phyloP scores from a whole-genome alignment of 2,797 vertebrate genomes.

The Busarellus nigricollis region DNA sequence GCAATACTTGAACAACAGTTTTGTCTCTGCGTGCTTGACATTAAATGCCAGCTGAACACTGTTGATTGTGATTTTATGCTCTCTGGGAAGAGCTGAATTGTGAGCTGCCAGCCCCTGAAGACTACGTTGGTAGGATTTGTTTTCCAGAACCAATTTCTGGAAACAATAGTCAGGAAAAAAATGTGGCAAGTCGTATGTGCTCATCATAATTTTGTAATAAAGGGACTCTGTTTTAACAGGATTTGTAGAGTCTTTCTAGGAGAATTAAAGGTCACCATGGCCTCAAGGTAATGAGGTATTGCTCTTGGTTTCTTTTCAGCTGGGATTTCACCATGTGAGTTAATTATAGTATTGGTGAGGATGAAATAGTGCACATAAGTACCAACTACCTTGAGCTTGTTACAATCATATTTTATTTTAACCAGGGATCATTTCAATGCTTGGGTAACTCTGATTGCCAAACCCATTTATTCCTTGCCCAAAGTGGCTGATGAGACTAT shows the following conservation, averaged over 20 bases:
- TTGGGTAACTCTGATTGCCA: neutral
- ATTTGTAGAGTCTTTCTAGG: neutral
- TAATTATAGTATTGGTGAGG: neutral
- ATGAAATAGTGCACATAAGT: neutral
- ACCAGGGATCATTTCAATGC: neutral
- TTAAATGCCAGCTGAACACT: neutral
- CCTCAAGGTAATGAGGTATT: neutral
- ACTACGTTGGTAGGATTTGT: neutral
- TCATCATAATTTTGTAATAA: neutral
- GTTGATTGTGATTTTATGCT: constrained; percentile 10
- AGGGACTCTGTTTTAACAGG: neutral
- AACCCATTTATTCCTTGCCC: neutral
- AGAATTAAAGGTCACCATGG: neutral
- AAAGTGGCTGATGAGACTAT: neutral
- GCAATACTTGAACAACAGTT: neutral
- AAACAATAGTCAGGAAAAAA: neutral
- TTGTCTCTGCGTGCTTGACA: neutral
- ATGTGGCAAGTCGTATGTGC: neutral
- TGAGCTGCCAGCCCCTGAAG: neutral
- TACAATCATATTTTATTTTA: neutral
- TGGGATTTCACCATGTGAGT: neutral
- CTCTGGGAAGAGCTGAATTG: neutral
- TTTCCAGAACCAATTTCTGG: constrained; percentile 36
- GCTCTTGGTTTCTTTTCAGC: neutral
- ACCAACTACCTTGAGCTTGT: neutral